Evolutionary conservation across 2,888 invertebrate species (phyloP).

Genomic region (Molorchus minor): DNA sequence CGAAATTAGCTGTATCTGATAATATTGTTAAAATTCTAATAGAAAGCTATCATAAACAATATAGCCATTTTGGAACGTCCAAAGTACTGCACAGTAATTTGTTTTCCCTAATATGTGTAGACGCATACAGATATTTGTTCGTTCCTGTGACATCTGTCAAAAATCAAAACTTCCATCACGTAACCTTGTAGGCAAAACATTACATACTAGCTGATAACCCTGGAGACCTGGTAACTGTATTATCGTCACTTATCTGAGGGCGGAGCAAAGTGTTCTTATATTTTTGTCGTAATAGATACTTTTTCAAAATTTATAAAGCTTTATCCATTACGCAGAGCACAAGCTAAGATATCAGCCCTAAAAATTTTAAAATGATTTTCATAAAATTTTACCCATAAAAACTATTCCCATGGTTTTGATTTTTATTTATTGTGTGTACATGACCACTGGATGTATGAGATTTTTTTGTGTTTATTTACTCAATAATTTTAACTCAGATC

Average conservation of each 20-base stretch:
- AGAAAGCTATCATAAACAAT: constrained; percentile 15
- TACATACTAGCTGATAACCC: constrained; percentile 11
- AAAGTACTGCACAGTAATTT: constrained; percentile 1
- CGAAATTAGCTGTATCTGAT: background rate
- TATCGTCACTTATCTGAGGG: constrained; percentile 40
- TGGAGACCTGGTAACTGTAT: constrained; percentile 34
- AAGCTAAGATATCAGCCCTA: constrained; percentile 19
- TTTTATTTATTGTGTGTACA: too few species aligned
- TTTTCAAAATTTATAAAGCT: constrained; percentile 39
- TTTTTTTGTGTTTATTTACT: too few species aligned
- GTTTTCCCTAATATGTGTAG: constrained; percentile 16
- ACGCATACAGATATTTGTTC: constrained; percentile 7
- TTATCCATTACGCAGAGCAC: constrained; percentile 34
- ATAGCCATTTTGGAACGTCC: constrained; percentile 30
- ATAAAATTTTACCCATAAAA: constrained; percentile 12
- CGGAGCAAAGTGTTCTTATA: constrained; percentile 29
- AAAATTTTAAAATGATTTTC: constrained; percentile 28
- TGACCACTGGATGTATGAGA: too few species aligned
- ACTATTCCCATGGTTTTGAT: too few species aligned
- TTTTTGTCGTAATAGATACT: constrained; percentile 45
- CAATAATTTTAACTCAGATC: too few species aligned
- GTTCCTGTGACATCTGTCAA: constrained; percentile 33
- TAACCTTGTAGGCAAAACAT: background rate
- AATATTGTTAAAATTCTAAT: background rate
- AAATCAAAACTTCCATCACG: constrained; percentile 9